These are phyloP conservation scores for Glyptemys insculpta DNA, from an alignment of 2,797 vertebrate species.

Conservation along the genomic window DNA sequence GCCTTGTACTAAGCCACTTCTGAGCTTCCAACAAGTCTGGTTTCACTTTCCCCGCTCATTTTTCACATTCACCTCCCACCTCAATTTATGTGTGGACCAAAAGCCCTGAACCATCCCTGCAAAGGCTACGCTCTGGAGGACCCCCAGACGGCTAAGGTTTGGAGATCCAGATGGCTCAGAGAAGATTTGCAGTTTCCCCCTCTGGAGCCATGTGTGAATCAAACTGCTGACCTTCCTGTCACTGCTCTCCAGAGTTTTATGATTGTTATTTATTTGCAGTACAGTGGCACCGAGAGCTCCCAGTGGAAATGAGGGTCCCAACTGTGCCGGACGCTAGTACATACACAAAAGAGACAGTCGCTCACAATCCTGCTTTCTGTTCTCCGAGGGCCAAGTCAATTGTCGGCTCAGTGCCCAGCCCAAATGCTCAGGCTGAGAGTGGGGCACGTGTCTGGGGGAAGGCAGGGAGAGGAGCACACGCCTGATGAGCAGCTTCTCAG, in stretches of 20 bases:
- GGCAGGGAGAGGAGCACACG: too few relatives aligned
- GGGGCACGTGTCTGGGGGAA: neutral
- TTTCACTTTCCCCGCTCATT: accelerated
- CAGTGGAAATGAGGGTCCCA: neutral
- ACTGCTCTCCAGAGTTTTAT: neutral
- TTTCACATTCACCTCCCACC: neutral
- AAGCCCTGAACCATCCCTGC: neutral
- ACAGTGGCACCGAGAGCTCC: neutral
- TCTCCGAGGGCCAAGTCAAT: neutral
- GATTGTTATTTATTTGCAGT: neutral
- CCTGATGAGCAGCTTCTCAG: neutral
- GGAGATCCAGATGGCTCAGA: neutral
- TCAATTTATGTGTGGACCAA: neutral
- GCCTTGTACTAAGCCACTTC: neutral
- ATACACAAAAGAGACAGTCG: neutral
- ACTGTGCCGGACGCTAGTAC: neutral
- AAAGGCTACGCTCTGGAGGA: neutral
- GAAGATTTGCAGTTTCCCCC: neutral
- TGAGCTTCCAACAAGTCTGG: neutral
- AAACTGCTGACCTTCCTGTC: neutral
- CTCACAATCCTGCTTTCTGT: neutral
- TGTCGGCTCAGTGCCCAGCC: neutral
- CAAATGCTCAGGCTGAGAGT: neutral
- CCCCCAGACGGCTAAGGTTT: neutral
- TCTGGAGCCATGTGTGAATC: neutral